Base-by-base conservation (phyloP, 23 tunicate genomes). In the Styela clava region DNA sequence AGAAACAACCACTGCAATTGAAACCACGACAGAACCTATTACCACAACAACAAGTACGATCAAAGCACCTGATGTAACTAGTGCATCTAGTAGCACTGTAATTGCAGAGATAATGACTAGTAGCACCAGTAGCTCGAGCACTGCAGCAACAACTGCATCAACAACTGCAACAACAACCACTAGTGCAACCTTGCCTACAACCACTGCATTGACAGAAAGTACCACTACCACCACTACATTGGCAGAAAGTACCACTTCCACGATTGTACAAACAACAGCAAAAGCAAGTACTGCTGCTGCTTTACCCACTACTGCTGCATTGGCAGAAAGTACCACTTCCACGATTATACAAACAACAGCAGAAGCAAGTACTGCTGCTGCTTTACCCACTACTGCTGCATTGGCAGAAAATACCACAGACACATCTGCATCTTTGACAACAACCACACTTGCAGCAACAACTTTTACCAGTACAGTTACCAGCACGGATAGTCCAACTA, bases 301-400 rank as follows among this genome's bases (percentile, higher is more conserved):
- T 32, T 31, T 25, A 69, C 5, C 78, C 16, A 70, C 85, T n/a
- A 32, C 79, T 29, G 29, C 79, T 12, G 19, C 79, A 29, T 9
- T 34, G 35, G 20, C 27, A 34, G 33, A 63, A 19, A 31, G 78
- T 16, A 5, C 85, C 16, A 24, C 77, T 22, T 23, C 85, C 24
- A 35, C 79, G 29, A 71, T 44, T 26, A 28, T 24, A 7, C 23
- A 27, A 16, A 16, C 35, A 68, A 68, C 37, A 28, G 26, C 79
- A 12, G 20, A 67, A 70, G 63, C 77, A 69, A 5, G 64, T 16
- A n/a, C 85, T 32, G 22, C 80, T 18, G 5, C 62, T 32, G 63
- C 61, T n/a, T n/a, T 63, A 81, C 34, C 79, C 34, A 9, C 64
- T 3, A 34, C 31, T 2, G 35, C 77, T 69, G 34, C 85, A 81